Evolutionary conservation across 2,888 invertebrate genomes (phyloP), one percentile per base, ranked within the genome.

Genomic region (Mesodorylaimus sp.): DNA sequence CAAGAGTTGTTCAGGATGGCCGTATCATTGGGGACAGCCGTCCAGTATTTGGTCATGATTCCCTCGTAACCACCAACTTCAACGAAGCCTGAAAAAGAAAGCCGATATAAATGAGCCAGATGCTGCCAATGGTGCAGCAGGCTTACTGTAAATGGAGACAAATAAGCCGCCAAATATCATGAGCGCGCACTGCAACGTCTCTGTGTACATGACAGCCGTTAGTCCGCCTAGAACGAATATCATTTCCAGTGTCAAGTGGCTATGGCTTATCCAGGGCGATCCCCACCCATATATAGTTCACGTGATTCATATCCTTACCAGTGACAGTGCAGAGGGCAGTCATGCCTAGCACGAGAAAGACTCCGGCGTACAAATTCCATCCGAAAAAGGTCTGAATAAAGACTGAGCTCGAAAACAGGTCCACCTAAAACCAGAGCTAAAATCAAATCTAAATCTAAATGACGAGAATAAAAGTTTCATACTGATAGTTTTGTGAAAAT

Each of bases 131-230:
- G 32, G 10, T 32, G 32, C 32, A 16, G 21, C 2, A n/a, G 32
- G 46, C 58, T 56, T 57, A 69, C 69, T 65, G 56, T 59, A 59
- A 10, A 58, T 57, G 58, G 65, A 66, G 2, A 71, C 60, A 26
- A 62, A 58, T 2, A 64, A 48, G 3, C 68, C 72, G 19, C 74
- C 74, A 45, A 69, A 58, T 5, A 74, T 53, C 74, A 74, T 74
- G 46, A 74, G 67, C 44, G 73, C 61, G 1, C 72, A 72, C 59
- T 74, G 74, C 2, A 70, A 66, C 52, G 70, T 69, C 55, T 75
- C 74, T 3, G 74, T 75, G 72, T 73, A 74, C 45, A 74, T 74
- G 2, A 74, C 74, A 32, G 73, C 72, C 2, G 71, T 70, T 13
- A 75, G 60, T 1, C 74, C 74, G 32, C 73, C 73, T 66, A 56